phyloP scores from a whole-genome alignment of 1,140 invertebrate species.

The Cydia amplana region DNA sequence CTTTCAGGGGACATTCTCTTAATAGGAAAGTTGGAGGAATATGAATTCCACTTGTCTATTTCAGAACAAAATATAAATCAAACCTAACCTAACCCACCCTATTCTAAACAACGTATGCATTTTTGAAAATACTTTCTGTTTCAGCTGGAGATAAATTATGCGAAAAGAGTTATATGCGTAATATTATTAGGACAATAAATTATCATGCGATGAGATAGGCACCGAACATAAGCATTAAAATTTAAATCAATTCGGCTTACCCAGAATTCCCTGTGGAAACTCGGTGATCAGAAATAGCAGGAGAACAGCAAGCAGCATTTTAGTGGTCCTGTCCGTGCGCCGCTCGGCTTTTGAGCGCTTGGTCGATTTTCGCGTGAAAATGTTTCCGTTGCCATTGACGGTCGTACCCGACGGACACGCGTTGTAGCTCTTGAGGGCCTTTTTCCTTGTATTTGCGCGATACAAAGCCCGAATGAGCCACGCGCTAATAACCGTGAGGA shows the following conservation, averaged over 20 bases:
- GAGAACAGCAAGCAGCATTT: constrained; percentile 93
- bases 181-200: too few species aligned
- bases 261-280: constrained; percentile 72
- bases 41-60: too few species aligned
- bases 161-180: too few species aligned
- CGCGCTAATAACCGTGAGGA: constrained; percentile 90
- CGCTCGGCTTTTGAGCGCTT: constrained; percentile 83
- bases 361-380: constrained; percentile 65
- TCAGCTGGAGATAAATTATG: too few species aligned
- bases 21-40: too few species aligned
- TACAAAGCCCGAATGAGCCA: constrained; percentile 88
- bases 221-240: not conserved
- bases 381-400: constrained; percentile 66
- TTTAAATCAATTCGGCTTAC: constrained; percentile 43
- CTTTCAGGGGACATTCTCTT: too few species aligned
- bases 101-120: too few species aligned
- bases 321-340: constrained; percentile 90
- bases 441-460: constrained; percentile 84
- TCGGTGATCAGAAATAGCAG: constrained; percentile 84
- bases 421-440: constrained; percentile 83
- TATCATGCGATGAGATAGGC: too few species aligned
- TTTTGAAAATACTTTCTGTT: too few species aligned
- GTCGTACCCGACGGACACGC: constrained; percentile 72
- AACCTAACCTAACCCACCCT: too few species aligned
- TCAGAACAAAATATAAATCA: too few species aligned